Percentiles rank a stretch among this genome's conserved stretches.
These are phyloP conservation scores for Hipparchia semele DNA, from an alignment of 2,888 invertebrate species.

Conservation along the genomic window DNA sequence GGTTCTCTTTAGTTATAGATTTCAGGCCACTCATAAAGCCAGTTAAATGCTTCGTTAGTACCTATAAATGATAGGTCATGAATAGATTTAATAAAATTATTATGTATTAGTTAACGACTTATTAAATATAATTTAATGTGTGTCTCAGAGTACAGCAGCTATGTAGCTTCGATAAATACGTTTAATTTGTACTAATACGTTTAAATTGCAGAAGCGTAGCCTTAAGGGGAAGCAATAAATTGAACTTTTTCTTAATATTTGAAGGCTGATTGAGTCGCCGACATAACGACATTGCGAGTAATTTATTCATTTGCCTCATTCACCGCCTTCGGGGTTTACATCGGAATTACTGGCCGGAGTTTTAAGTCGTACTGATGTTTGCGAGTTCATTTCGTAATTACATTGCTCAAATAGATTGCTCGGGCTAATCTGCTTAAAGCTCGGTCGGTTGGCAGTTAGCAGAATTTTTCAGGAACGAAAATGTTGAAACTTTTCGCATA, in stretches of 20 bases:
- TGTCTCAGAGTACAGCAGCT: too few species aligned
- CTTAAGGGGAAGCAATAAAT: neutral
- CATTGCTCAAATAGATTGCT: constrained; percentile 60
- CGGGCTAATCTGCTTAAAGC: constrained; percentile 52
- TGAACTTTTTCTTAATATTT: constrained; percentile 55
- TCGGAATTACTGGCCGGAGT: constrained; percentile 26
- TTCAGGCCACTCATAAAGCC: too few species aligned
- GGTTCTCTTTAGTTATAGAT: too few species aligned
- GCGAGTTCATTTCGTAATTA: constrained; percentile 70
- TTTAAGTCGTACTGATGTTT: constrained; percentile 41
- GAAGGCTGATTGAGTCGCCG: constrained; percentile 50
- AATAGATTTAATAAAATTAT: too few species aligned
- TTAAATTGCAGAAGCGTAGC: neutral
- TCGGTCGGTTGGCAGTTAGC: constrained; percentile 35
- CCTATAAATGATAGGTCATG: too few species aligned
- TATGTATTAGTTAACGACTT: too few species aligned
- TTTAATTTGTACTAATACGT: too few species aligned
- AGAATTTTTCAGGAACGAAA: constrained; percentile 3
- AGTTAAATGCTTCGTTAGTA: too few species aligned
- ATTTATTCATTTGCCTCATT: constrained; percentile 65
- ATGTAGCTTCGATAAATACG: too few species aligned
- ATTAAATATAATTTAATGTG: too few species aligned
- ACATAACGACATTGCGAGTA: constrained; percentile 49
- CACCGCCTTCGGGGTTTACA: constrained; percentile 37
- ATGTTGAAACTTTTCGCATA: neutral